A percentile compares a stretch with the other conserved stretches of the same genome.
These are phyloP conservation scores for Eupsilia transversa DNA, from an alignment of 2,888 invertebrate species.

Conservation along the genomic window DNA sequence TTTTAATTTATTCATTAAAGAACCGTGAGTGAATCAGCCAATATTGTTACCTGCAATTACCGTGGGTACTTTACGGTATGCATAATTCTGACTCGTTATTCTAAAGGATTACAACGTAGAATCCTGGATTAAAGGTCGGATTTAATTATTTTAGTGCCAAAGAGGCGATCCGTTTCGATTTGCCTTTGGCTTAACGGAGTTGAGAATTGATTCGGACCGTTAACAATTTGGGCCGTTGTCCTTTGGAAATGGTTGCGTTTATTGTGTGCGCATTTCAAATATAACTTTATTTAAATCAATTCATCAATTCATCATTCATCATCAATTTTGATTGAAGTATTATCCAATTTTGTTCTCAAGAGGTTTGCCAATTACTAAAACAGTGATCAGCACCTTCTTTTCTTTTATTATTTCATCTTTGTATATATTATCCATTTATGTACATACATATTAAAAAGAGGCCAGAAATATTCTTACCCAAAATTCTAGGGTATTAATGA, in stretches of 20 bases:
- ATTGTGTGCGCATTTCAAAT: neutral
- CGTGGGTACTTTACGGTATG: neutral
- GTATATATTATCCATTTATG: too few species aligned
- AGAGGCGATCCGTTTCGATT: slow-evolving; percentile 16
- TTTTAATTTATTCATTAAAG: slow-evolving; percentile 4
- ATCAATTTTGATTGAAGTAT: too few species aligned
- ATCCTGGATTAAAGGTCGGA: slow-evolving; percentile 8
- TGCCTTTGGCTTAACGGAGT: slow-evolving; percentile 2
- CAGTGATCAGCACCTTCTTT: neutral
- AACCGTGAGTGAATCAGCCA: slow-evolving; percentile 1
- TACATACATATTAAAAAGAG: too few species aligned
- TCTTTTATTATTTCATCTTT: too few species aligned
- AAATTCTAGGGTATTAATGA: too few species aligned
- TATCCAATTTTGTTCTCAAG: neutral
- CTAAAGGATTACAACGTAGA: slow-evolving; percentile 3
- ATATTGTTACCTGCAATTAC: neutral
- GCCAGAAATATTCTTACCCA: too few species aligned
- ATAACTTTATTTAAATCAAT: neutral
- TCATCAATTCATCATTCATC: too few species aligned
- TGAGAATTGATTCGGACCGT: slow-evolving; percentile 9
- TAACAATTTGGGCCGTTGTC: slow-evolving; percentile 9
- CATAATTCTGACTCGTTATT: slow-evolving; percentile 4
- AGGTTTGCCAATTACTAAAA: neutral
- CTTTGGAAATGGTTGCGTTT: slow-evolving; percentile 7
- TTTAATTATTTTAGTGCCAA: slow-evolving; percentile 44